These are phyloP conservation scores for Botia kubotai DNA, from an alignment of 2,797 vertebrate species.

Conservation along the genomic window DNA sequence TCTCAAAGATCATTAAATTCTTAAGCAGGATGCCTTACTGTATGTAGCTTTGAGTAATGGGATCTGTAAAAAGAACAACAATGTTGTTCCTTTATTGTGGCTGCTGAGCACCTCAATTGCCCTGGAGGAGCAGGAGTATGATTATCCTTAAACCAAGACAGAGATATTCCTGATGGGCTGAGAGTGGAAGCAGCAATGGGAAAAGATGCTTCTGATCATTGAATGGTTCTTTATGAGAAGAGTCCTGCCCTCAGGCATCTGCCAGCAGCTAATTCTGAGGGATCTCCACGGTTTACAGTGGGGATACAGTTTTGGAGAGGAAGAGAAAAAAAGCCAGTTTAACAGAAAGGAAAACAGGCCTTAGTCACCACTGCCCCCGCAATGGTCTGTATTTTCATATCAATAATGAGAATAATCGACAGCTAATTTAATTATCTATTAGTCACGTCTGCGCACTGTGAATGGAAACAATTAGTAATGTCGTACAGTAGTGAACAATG, in stretches of 20 bases:
- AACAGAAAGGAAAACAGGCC: too few relatives aligned
- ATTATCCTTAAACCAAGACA: constrained; percentile 9
- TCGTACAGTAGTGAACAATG: too few relatives aligned
- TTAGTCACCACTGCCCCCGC: not conserved
- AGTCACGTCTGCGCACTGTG: too few relatives aligned
- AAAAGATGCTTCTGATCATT: constrained; percentile 15
- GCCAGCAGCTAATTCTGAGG: not conserved
- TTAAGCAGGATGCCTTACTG: not conserved
- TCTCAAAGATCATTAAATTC: constrained; percentile 37
- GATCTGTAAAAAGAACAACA: not conserved
- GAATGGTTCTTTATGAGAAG: not conserved
- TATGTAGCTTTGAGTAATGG: not conserved
- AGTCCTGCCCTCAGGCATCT: constrained; percentile 34
- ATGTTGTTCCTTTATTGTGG: not conserved
- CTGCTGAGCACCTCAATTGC: not conserved
- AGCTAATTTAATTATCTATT: too few relatives aligned
- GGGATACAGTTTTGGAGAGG: not conserved
- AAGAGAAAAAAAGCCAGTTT: too few relatives aligned
- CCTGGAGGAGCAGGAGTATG: not conserved
- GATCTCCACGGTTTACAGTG: not conserved
- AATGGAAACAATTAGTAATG: too few relatives aligned
- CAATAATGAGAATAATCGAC: too few relatives aligned
- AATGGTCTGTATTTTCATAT: not conserved
- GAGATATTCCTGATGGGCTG: not conserved
- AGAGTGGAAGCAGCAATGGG: not conserved